Percentiles rank a stretch among this genome's conserved stretches.
These are phyloP conservation scores for Manduca sexta DNA, from an alignment of 1,140 invertebrate species.

Conservation along the genomic window DNA sequence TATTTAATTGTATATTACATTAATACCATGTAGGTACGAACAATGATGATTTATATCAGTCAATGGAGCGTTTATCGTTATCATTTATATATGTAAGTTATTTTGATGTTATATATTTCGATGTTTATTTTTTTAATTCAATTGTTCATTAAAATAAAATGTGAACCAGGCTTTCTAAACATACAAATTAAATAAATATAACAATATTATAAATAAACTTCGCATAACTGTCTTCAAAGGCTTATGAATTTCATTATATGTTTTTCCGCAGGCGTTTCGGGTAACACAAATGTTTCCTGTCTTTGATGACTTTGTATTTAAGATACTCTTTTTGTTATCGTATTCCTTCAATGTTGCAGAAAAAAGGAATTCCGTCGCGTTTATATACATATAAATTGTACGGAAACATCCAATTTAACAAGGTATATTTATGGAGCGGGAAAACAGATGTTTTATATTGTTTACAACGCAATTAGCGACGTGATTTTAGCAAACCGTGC, in stretches of 20 bases:
- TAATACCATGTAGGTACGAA: too few relatives aligned
- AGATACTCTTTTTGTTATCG: conserved; percentile 12
- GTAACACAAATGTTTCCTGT: conserved; percentile 2
- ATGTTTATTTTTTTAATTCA: too few relatives aligned
- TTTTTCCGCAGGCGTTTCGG: background rate
- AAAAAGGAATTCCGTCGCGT: conserved; percentile 10
- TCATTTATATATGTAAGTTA: too few relatives aligned
- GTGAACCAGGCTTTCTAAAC: too few relatives aligned
- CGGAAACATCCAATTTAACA: conserved; percentile 10
- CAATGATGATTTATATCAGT: too few relatives aligned
- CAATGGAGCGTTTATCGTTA: too few relatives aligned
- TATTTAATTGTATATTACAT: too few relatives aligned
- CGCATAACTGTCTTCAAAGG: background rate
- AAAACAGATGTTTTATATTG: conserved; percentile 7
- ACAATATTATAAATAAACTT: background rate
- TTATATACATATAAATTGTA: conserved; percentile 9
- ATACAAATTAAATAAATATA: too few relatives aligned
- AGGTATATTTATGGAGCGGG: conserved; percentile 10
- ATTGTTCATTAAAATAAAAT: too few relatives aligned
- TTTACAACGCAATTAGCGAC: conserved; percentile 5
- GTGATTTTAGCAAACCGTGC: background rate
- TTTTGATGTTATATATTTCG: too few relatives aligned
- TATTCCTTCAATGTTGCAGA: conserved; percentile 1
- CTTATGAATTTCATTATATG: background rate
- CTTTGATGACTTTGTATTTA: conserved; percentile 7